phyloP scores from a whole-genome alignment of 2,113 vertebrate genomes.

The Candoia aspera region DNA sequence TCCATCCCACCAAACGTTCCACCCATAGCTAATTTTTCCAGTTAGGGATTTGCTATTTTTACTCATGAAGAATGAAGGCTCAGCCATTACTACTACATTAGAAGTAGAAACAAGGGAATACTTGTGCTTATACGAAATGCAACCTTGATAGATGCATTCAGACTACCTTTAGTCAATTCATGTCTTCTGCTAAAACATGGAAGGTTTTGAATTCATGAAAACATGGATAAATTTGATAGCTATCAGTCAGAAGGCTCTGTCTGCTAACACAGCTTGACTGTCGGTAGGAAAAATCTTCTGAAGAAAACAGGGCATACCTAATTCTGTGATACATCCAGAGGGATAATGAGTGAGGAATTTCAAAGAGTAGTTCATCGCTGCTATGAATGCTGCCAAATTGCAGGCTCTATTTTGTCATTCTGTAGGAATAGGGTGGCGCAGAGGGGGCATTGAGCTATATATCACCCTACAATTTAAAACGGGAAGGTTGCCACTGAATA shows the following conservation, averaged over 20 bases:
- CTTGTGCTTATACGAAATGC: not conserved
- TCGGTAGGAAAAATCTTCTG: not conserved
- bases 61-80: not conserved
- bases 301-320: not conserved
- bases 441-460: not conserved
- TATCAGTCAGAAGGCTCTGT: not conserved
- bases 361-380: not conserved
- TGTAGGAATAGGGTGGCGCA: not conserved
- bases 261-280: slow-evolving; percentile 1
- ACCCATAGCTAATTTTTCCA: not conserved
- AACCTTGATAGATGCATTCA: not conserved
- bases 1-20: too few species aligned
- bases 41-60: too few species aligned
- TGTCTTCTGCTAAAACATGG: slow-evolving; percentile 3
- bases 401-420: not conserved
- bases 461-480: not conserved
- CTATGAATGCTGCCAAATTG: not conserved
- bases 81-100: not conserved
- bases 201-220: not conserved
- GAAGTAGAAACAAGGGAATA: not conserved
- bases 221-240: slow-evolving; percentile 11
- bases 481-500: not conserved
- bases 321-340: not conserved
- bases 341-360: not conserved
- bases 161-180: slow-evolving; percentile 11